These are phyloP conservation scores for Malurus cyaneus DNA, from an alignment of 2,113 vertebrate genomes.

Conservation along the genomic window DNA sequence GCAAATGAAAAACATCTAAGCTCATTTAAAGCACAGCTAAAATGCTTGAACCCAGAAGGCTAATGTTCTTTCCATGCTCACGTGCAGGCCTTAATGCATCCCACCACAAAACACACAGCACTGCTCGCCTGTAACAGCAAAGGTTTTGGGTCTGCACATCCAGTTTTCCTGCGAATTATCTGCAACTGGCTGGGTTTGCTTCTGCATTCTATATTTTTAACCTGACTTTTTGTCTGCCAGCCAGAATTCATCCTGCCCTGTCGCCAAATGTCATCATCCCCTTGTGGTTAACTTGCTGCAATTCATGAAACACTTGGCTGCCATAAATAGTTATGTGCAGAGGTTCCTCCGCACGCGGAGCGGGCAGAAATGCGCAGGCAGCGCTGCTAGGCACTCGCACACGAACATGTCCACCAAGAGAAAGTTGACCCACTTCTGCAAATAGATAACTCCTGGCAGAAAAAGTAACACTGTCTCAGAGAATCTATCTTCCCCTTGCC, in stretches of 20 bases:
- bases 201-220: slow-evolving; percentile 50
- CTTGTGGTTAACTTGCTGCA: slow-evolving; percentile 65
- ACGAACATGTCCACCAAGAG: slow-evolving; percentile 53
- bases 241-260: slow-evolving; percentile 34
- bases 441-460: slow-evolving; percentile 77
- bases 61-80: not conserved
- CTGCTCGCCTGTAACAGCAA: not conserved
- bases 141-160: not conserved
- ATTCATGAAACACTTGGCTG: slow-evolving; percentile 69
- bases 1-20: not conserved
- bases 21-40: not conserved
- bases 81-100: not conserved
- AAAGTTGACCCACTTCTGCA: slow-evolving; percentile 80
- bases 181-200: not conserved
- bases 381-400: slow-evolving; percentile 57
- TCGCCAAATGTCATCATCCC: slow-evolving; percentile 66
- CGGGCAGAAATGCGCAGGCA: slow-evolving; percentile 20
- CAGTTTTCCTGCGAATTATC: not conserved
- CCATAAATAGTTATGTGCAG: slow-evolving; percentile 66
- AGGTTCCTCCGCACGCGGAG: not conserved
- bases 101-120: not conserved
- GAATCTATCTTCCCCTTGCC: slow-evolving; percentile 63
- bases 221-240: slow-evolving; percentile 2
- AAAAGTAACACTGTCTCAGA: slow-evolving; percentile 74
- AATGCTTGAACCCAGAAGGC: not conserved